Evolutionary conservation across 2,113 vertebrate species (phyloP).

Genomic region (Cyprinus carpio): DNA sequence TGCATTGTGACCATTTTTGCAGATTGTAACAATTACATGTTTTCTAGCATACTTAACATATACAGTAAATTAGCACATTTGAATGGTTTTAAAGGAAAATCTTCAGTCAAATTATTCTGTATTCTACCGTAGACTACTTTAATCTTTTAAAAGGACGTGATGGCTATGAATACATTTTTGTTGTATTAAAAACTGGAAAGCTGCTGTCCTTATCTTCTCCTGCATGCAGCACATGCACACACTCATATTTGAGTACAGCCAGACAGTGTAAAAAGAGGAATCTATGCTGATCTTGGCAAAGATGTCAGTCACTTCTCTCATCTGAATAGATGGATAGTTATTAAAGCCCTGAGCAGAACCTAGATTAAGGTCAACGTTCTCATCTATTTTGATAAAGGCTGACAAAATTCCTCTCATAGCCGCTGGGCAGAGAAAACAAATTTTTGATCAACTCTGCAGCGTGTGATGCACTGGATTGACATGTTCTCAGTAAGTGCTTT

Average conservation of each 20-base stretch:
- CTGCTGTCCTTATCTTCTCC: neutral
- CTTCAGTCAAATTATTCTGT: neutral
- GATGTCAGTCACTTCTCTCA: neutral
- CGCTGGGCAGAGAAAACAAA: neutral
- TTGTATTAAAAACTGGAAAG: neutral
- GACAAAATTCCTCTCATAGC: neutral
- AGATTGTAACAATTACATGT: neutral
- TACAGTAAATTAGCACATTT: neutral
- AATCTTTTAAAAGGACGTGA: neutral
- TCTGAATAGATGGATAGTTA: conserved; percentile 15
- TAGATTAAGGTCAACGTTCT: conserved; percentile 6
- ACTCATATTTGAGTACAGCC: neutral
- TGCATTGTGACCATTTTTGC: neutral
- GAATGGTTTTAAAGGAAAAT: neutral
- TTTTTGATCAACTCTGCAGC: too few relatives aligned
- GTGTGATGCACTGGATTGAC: neutral
- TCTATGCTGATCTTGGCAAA: conserved; percentile 8
- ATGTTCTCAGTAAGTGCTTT: neutral
- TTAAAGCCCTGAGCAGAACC: neutral
- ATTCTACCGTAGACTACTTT: neutral
- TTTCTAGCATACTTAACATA: neutral
- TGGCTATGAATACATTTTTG: neutral
- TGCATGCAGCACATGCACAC: neutral
- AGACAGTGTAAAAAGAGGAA: neutral
- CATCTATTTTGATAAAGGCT: neutral